Evolutionary conservation across 2,113 vertebrate genomes (phyloP).

Genomic region (Dromiciops gliroides): DNA sequence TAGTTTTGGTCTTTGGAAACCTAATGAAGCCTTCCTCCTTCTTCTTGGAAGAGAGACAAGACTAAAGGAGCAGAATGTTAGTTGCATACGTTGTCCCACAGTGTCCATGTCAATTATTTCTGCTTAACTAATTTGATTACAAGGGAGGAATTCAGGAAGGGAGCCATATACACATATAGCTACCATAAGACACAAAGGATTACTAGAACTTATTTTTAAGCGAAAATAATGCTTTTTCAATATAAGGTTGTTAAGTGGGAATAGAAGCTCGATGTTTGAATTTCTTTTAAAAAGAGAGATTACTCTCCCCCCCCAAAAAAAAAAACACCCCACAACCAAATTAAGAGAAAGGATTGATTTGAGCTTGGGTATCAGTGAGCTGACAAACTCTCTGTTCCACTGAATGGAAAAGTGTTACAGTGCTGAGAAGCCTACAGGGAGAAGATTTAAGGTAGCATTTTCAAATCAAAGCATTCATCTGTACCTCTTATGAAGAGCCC

Average conservation of each 20-base stretch:
- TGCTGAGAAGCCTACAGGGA: background rate
- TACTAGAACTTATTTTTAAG: background rate
- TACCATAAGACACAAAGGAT: background rate
- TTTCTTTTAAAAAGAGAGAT: slow-evolving; percentile 4
- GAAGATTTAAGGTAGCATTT: slow-evolving; percentile 16
- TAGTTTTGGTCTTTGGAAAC: background rate
- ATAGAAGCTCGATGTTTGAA: background rate
- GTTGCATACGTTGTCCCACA: background rate
- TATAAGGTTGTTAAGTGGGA: background rate
- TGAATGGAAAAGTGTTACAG: background rate
- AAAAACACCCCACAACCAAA: background rate
- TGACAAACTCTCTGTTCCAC: background rate
- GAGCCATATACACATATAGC: background rate
- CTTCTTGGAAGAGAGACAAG: background rate
- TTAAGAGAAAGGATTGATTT: background rate
- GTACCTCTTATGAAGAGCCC: slow-evolving; percentile 8
- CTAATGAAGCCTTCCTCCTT: background rate
- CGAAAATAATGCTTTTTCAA: background rate
- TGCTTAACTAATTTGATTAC: background rate
- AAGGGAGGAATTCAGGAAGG: background rate
- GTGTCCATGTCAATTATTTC: background rate
- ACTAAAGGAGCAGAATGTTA: background rate
- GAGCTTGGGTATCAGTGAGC: background rate
- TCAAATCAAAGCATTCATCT: slow-evolving; percentile 3
- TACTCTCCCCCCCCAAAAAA: background rate